These are phyloP conservation scores for Luscinia luscinia DNA, from an alignment of 2,797 vertebrate species.

Conservation along the genomic window DNA sequence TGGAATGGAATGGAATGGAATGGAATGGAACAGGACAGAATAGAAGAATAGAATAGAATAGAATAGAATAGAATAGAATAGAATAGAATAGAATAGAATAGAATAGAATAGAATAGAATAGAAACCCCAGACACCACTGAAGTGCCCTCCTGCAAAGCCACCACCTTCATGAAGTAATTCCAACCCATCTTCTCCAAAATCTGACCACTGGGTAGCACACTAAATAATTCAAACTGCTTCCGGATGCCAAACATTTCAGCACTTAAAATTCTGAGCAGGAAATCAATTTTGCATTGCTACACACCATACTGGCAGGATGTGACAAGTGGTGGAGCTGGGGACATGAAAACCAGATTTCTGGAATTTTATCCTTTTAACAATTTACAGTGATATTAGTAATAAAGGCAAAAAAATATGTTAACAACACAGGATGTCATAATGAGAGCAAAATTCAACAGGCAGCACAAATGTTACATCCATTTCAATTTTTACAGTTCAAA, in stretches of 20 bases:
- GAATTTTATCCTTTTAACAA: too few relatives aligned
- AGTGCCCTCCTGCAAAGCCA: background rate
- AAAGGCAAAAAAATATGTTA: too few relatives aligned
- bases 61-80: background rate
- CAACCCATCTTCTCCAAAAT: background rate
- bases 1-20: too few relatives aligned
- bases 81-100: background rate
- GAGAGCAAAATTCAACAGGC: too few relatives aligned
- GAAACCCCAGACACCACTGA: background rate
- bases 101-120: background rate
- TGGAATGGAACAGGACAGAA: rapidly evolving
- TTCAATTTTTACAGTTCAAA: too few relatives aligned
- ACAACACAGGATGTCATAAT: too few relatives aligned
- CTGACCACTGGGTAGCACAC: background rate
- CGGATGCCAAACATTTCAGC: background rate
- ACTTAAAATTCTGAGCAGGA: background rate
- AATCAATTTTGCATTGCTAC: rapidly evolving
- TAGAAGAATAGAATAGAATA: background rate
- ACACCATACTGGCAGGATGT: too few relatives aligned
- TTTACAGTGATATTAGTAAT: too few relatives aligned
- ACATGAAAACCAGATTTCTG: too few relatives aligned
- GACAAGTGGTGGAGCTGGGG: too few relatives aligned
- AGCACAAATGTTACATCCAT: too few relatives aligned
- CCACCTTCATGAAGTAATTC: background rate
- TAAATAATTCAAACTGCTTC: background rate